Evolutionary conservation across 2,888 invertebrate genomes (phyloP).

Genomic region (Amphimallon solstitiale): DNA sequence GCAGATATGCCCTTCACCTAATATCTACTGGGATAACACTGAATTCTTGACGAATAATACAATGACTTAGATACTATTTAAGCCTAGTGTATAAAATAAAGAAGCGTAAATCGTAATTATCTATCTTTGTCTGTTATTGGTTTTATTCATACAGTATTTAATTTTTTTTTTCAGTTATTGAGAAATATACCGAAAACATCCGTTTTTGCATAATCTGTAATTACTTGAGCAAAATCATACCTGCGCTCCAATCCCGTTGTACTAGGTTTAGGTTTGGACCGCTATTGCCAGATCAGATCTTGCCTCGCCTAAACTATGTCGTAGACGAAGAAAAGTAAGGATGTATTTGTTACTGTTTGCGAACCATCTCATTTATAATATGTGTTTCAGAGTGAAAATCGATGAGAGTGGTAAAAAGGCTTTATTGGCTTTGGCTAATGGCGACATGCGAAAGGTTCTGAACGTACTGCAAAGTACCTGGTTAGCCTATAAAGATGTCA

Average conservation of each 20-base stretch:
- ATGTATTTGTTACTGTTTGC: constrained; percentile 1
- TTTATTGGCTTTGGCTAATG: constrained; percentile 87
- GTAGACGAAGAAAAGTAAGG: constrained; percentile 83
- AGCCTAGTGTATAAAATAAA: no score
- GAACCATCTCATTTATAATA: background rate
- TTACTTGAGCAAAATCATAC: constrained; percentile 98
- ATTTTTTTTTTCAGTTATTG: constrained; percentile 80
- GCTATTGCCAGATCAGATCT: constrained; percentile 83
- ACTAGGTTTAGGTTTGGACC: constrained; percentile 97
- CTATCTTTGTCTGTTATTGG: no score
- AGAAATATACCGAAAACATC: constrained; percentile 98
- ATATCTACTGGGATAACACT: no score
- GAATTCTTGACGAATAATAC: no score
- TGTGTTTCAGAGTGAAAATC: constrained; percentile 76
- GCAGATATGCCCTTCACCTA: no score
- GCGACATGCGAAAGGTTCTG: constrained; percentile 97
- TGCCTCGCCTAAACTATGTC: constrained; percentile 88
- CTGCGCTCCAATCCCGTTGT: constrained; percentile 97
- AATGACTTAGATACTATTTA: no score
- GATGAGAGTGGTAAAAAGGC: constrained; percentile 91
- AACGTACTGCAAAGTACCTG: constrained; percentile 97
- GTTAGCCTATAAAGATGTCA: constrained; percentile 89
- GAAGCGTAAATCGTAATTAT: no score
- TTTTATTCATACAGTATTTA: no score
- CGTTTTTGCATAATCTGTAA: constrained; percentile 99